Base-by-base conservation (phyloP, 2,888 invertebrate species). In the Lasius platythorax region DNA sequence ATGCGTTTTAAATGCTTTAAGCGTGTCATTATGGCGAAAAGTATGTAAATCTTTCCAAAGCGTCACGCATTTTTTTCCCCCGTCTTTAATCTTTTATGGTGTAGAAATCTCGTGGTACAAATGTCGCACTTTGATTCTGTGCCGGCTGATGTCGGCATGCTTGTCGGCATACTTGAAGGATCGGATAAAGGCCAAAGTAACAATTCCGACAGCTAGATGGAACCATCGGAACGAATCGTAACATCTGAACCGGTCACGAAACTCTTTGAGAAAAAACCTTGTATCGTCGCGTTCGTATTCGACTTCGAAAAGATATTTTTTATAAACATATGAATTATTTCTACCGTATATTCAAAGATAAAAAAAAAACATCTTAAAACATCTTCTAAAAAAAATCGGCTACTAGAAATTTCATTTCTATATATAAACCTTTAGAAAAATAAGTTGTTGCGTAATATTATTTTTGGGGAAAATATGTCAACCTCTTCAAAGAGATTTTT, bases 141-240 rank as follows among this genome's bases (percentile, higher is more conserved):
- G 28, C 12, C 28, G 61, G 61, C 28, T n/a, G 18, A n/a, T 53
- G 53, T 53, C 53, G 53, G 46, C 46, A 46, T 12, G 46, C 15
- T 46, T 50, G 6, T 23, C 58, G 56, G 28, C n/a, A n/a, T 30
- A 33, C 15, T n/a, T 12, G 11, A 23, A 15, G n/a, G 40, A 50
- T 53, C 50, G 53, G n/a, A 53, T 53, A n/a, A 53, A 53, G 9
- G 15, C 15, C 30, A 30, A 43, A 43, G 33, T 79, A 43, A 43
- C 63, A 23, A 58, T 70, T 58, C 11, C 78, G 33, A 15, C 11
- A 1, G n/a, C 30, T 11, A 79, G 78, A 70, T 79, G 78, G 78
- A 33, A 40, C 30, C 23, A 79, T 30, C 30, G 11, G 18, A 53
- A 66, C 23, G 58, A 78, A 68, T 40, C 40, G 72, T 72, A 64